Percentiles rank a stretch among this genome's conserved stretches.
These are phyloP conservation scores for Perodicticus potto DNA, from an alignment of 2,797 vertebrate species.

Conservation along the genomic window DNA sequence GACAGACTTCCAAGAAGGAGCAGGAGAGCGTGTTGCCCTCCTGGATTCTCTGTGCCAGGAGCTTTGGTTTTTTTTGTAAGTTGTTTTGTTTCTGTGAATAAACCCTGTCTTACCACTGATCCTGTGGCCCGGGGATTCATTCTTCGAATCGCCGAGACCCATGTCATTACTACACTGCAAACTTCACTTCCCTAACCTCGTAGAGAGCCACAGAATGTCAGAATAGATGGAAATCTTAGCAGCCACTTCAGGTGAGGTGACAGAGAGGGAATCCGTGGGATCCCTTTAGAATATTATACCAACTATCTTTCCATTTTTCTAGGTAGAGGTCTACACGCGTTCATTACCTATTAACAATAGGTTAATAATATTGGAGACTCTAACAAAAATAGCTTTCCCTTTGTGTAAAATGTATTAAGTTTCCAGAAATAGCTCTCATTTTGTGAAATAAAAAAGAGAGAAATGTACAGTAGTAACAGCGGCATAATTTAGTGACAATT, in stretches of 20 bases:
- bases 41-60: too few species aligned
- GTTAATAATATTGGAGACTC: neutral
- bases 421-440: neutral
- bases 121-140: too few species aligned
- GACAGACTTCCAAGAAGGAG: too few species aligned
- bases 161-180: too few species aligned
- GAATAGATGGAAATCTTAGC: rapidly evolving
- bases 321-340: neutral
- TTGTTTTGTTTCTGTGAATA: too few species aligned
- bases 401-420: neutral
- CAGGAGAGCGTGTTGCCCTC: too few species aligned
- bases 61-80: too few species aligned
- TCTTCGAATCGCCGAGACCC: too few species aligned
- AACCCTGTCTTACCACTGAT: too few species aligned
- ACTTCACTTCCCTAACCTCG: neutral
- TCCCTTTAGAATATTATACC: neutral
- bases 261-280: neutral
- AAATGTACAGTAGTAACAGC: neutral
- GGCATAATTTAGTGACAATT: neutral
- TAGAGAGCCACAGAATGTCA: neutral
- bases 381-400: neutral
- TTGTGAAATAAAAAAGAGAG: neutral
- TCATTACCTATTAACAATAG: too few species aligned
- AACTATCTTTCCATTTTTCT: neutral
- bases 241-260: neutral